Evolutionary conservation across 1,140 invertebrate species (phyloP).

Genomic region (Pseudomyrmex cubaensis): DNA sequence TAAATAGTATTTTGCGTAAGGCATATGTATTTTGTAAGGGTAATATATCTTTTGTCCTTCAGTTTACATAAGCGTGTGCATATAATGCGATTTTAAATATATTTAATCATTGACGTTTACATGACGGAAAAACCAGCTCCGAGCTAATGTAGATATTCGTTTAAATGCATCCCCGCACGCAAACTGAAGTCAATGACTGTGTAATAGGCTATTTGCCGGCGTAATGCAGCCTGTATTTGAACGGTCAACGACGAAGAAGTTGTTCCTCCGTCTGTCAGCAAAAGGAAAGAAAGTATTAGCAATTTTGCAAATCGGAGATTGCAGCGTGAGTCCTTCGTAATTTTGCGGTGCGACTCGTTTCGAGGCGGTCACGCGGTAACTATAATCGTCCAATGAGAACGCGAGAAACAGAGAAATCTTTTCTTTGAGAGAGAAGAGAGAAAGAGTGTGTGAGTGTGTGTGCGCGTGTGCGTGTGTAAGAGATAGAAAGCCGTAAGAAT

Average conservation of each 20-base stretch:
- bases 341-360: slow-evolving; percentile 36
- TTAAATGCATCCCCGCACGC: slow-evolving; percentile 22
- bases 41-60: no score
- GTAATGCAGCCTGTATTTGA: slow-evolving; percentile 32
- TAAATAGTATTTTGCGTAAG: no score
- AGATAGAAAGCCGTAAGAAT: background rate
- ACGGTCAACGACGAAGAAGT: slow-evolving; percentile 53
- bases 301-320: slow-evolving; percentile 51
- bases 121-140: background rate
- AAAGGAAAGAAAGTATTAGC: slow-evolving; percentile 27
- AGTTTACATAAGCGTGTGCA: background rate
- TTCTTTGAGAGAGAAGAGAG: background rate
- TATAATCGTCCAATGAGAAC: background rate
- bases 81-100: background rate
- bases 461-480: background rate
- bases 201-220: slow-evolving; percentile 24
- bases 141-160: background rate
- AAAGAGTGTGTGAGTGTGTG: background rate
- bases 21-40: no score
- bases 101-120: background rate
- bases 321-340: slow-evolving; percentile 17
- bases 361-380: background rate
- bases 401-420: background rate
- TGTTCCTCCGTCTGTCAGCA: slow-evolving; percentile 63
- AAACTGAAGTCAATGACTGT: slow-evolving; percentile 33